phyloP scores from a whole-genome alignment of 2,113 vertebrate genomes.

The Hiodon alosoides region DNA sequence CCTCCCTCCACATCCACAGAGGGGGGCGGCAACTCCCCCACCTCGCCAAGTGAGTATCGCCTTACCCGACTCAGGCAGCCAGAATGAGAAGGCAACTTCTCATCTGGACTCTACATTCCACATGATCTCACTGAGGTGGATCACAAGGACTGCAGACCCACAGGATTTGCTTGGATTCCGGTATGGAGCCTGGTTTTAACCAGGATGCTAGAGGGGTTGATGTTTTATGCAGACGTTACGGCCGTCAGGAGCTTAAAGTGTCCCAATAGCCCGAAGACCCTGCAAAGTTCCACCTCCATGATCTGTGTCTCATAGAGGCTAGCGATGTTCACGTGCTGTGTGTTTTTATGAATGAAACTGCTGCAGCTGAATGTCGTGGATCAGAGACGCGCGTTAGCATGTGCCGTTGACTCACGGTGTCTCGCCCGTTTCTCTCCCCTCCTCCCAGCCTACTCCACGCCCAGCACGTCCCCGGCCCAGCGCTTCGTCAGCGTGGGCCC shows the following conservation, averaged over 20 bases:
- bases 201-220: too few species aligned
- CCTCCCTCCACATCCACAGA: conserved; percentile 91
- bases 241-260: not conserved
- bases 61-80: not conserved
- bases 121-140: too few species aligned
- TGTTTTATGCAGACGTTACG: not conserved
- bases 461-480: conserved; percentile 97
- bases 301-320: not conserved
- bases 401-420: conserved; percentile 8
- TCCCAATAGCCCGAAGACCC: not conserved
- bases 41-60: conserved; percentile 90
- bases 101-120: too few species aligned
- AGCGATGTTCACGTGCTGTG: too few species aligned
- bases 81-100: not conserved
- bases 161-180: not conserved
- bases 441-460: conserved; percentile 90
- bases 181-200: not conserved
- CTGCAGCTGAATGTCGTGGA: too few species aligned
- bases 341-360: too few species aligned
- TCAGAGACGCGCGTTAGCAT: not conserved
- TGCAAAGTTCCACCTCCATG: not conserved
- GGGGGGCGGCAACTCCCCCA: conserved; percentile 89
- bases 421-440: conserved; percentile 65
- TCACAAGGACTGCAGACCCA: conserved; percentile 7
- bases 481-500: conserved; percentile 98